These are phyloP conservation scores for Keiferia lycopersicella DNA, from an alignment of 2,888 invertebrate species.

Conservation along the genomic window DNA sequence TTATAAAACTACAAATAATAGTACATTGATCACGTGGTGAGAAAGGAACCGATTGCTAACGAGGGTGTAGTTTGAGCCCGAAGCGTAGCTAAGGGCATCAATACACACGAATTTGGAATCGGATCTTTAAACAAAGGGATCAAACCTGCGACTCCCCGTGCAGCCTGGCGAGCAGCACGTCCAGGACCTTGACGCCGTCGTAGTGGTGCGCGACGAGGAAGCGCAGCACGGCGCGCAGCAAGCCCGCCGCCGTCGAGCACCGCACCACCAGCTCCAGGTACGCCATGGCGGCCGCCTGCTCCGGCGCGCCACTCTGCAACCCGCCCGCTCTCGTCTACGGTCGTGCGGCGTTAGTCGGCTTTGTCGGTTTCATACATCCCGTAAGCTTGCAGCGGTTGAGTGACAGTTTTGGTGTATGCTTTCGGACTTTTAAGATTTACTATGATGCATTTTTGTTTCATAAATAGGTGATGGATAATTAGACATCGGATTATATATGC, in stretches of 20 bases:
- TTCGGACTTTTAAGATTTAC: too few relatives aligned
- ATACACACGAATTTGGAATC: too few relatives aligned
- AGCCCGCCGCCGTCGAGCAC: constrained; percentile 91
- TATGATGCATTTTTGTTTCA: neutral
- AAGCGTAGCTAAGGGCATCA: too few relatives aligned
- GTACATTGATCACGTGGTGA: too few relatives aligned
- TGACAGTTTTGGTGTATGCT: constrained; percentile 45
- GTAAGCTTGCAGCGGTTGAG: constrained; percentile 48
- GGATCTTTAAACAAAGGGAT: too few relatives aligned
- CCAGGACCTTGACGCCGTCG: constrained; percentile 91
- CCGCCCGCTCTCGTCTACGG: constrained; percentile 70
- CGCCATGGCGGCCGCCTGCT: constrained; percentile 95
- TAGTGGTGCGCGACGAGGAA: constrained; percentile 92
- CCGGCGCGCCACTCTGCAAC: constrained; percentile 91
- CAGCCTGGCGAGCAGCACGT: constrained; percentile 90
- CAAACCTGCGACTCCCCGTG: constrained; percentile 87
- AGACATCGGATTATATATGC: too few relatives aligned
- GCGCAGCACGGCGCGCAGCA: constrained; percentile 90
- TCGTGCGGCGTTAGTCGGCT: constrained; percentile 57
- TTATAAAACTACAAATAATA: too few relatives aligned
- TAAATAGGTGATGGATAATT: neutral
- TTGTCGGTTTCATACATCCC: constrained; percentile 30
- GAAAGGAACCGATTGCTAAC: too few relatives aligned
- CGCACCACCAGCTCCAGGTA: constrained; percentile 95
- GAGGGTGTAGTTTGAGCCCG: too few relatives aligned